These are phyloP conservation scores for Marisa cornuarietis DNA, from an alignment of 1,140 invertebrate genomes.

Conservation along the genomic window DNA sequence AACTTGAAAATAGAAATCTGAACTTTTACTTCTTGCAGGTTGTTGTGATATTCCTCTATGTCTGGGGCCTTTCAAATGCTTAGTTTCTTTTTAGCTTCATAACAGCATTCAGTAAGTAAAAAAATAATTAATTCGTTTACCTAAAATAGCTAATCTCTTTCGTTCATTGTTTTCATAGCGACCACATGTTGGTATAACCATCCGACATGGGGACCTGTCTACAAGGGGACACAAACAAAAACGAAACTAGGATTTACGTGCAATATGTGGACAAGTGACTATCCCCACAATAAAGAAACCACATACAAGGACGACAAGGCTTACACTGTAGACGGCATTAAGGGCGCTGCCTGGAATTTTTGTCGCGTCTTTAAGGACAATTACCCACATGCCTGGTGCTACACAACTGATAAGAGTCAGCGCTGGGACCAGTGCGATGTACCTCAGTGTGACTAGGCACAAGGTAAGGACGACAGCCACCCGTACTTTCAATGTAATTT, in stretches of 20 bases:
- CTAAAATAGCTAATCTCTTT: too few relatives aligned
- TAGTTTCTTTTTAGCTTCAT: too few relatives aligned
- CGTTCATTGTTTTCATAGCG: not conserved
- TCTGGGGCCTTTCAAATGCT: too few relatives aligned
- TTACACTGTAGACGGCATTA: not conserved
- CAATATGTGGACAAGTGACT: not conserved
- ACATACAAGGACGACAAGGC: not conserved
- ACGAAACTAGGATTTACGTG: not conserved
- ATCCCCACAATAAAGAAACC: not conserved
- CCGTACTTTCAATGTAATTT: too few relatives aligned
- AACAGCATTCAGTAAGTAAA: too few relatives aligned
- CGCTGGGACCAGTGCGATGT: not conserved
- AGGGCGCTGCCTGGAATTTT: not conserved
- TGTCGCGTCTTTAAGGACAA: constrained; percentile 6
- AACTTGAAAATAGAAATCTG: too few relatives aligned
- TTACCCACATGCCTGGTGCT: not conserved
- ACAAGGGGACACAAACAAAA: not conserved
- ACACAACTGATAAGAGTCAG: not conserved
- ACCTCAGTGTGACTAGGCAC: not conserved
- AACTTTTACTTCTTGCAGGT: too few relatives aligned
- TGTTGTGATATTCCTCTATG: too few relatives aligned
- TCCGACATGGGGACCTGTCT: not conserved
- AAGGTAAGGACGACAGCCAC: not conserved
- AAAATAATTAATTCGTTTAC: too few relatives aligned
- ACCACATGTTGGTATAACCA: constrained; percentile 6